phyloP scores from a whole-genome alignment of 1,140 invertebrate species.

The Conus betulinus region DNA sequence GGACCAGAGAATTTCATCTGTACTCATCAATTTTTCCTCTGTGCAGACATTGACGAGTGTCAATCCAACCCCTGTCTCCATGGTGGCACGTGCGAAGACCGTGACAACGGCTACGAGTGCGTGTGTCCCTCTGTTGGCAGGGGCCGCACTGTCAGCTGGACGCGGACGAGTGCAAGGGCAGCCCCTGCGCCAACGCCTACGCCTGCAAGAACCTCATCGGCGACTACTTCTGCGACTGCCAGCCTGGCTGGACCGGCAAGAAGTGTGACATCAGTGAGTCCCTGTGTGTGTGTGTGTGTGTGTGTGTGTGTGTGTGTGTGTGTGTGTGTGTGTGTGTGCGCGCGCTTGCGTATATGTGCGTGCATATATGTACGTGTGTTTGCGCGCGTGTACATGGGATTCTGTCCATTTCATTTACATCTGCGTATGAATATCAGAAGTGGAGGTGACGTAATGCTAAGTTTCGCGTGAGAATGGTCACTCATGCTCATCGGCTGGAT shows the following conservation, averaged over 20 bases:
- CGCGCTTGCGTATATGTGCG: no score
- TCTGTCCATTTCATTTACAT: neutral
- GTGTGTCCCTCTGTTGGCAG: slow-evolving; percentile 83
- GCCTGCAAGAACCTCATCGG: slow-evolving; percentile 66
- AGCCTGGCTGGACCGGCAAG: slow-evolving; percentile 70
- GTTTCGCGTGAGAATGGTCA: no score
- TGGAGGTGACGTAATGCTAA: no score
- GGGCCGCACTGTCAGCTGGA: slow-evolving; percentile 72
- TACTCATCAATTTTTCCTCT: neutral
- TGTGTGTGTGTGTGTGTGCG: neutral
- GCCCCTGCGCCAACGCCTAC: slow-evolving; percentile 71
- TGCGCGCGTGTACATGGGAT: neutral
- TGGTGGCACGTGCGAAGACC: slow-evolving; percentile 93
- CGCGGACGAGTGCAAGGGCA: slow-evolving; percentile 69
- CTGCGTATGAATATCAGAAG: no score
- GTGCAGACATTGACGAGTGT: slow-evolving; percentile 81
- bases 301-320: slow-evolving; percentile 4
- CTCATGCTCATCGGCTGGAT: no score
- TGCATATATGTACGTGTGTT: neutral
- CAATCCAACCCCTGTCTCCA: slow-evolving; percentile 88
- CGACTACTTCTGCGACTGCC: slow-evolving; percentile 70
- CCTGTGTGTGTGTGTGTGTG: slow-evolving; percentile 24
- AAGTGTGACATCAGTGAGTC: slow-evolving; percentile 72
- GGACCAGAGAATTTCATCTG: no score
- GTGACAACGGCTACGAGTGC: slow-evolving; percentile 80